A percentile compares a stretch with the other conserved stretches of the same genome.
Conservation (phyloP, 2,797 vertebrate species). For the Forpus xanthops region DNA sequence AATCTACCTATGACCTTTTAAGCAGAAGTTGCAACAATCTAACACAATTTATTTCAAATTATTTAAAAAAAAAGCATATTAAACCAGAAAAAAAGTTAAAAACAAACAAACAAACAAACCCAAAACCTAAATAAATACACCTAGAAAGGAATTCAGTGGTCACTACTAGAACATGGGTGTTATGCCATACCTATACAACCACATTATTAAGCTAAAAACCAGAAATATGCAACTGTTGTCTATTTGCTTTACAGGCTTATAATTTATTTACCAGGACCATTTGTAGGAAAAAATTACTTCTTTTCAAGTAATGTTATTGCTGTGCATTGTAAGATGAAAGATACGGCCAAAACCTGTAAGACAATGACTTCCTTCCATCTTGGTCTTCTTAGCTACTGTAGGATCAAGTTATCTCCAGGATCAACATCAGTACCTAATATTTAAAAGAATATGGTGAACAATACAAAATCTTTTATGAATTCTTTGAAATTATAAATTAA, state of each 20-base stretch:
- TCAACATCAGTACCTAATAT: neutral
- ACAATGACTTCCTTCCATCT: neutral
- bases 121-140: neutral
- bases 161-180: slow-evolving; percentile 25
- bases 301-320: slow-evolving; percentile 2
- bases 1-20: neutral
- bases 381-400: neutral
- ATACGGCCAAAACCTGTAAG: neutral
- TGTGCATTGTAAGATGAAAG: neutral
- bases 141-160: slow-evolving; percentile 54
- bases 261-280: slow-evolving; percentile 39
- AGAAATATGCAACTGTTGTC: slow-evolving; percentile 43
- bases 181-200: slow-evolving; percentile 42
- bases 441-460: neutral
- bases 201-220: slow-evolving; percentile 46
- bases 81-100: slow-evolving; percentile 41
- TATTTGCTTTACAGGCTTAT: slow-evolving; percentile 53
- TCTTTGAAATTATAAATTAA: neutral
- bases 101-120: accelerated
- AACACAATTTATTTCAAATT: neutral
- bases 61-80: slow-evolving; percentile 24
- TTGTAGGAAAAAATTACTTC: slow-evolving; percentile 31
- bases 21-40: neutral
- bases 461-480: neutral
- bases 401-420: neutral